phyloP scores from a whole-genome alignment of 2,888 invertebrate species.

The Leptinotarsa rubiginosa region DNA sequence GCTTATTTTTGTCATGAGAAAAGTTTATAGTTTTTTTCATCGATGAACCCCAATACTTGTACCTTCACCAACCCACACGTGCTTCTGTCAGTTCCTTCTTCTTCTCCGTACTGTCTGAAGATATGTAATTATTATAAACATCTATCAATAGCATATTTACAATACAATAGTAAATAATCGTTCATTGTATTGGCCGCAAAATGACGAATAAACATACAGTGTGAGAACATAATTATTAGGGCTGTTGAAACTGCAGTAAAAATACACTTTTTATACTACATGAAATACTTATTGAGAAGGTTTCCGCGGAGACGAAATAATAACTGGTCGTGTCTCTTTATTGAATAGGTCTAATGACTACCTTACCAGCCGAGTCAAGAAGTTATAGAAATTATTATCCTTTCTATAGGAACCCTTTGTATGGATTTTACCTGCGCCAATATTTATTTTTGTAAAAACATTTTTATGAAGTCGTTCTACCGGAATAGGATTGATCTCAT shows the following conservation, averaged over 20 bases:
- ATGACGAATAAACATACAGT: constrained; percentile 48
- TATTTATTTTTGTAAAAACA: constrained; percentile 16
- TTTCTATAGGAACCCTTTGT: constrained; percentile 16
- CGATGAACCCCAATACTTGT: background rate
- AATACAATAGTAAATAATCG: constrained; percentile 43
- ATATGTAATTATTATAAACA: constrained; percentile 47
- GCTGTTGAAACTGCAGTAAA: constrained; percentile 48
- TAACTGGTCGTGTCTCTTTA: constrained; percentile 21
- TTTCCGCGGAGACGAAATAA: constrained; percentile 19
- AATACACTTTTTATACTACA: constrained; percentile 38
- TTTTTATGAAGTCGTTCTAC: constrained; percentile 13
- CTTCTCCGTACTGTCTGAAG: constrained; percentile 16
- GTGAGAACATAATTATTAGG: constrained; percentile 51
- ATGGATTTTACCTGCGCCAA: constrained; percentile 16
- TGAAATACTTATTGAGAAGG: constrained; percentile 19
- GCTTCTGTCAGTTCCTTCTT: background rate
- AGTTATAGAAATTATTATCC: constrained; percentile 19
- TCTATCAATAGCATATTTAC: constrained; percentile 45
- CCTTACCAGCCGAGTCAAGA: constrained; percentile 11
- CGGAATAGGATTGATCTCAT: constrained; percentile 6
- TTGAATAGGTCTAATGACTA: constrained; percentile 19
- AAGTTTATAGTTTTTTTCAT: too few relatives aligned
- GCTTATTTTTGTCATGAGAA: too few relatives aligned
- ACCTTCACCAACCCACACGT: background rate
- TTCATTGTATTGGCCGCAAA: constrained; percentile 37